Conservation (phyloP, 2,113 vertebrate species). For the Amphiprion ocellaris region DNA sequence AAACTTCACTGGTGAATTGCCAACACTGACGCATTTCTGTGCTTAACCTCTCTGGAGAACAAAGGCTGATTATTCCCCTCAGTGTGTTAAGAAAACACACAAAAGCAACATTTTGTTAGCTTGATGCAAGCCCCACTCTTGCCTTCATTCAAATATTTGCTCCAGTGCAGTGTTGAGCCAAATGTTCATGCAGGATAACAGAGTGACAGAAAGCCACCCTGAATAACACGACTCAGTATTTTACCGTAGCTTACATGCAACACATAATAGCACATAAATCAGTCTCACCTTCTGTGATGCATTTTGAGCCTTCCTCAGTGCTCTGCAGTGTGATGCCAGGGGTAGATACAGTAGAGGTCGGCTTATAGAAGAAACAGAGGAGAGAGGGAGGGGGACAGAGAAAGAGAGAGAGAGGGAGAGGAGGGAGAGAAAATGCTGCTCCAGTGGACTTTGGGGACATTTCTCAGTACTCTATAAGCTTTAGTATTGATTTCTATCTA, state of each 20-base stretch:
- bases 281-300: constrained; percentile 79
- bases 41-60: constrained; percentile 21
- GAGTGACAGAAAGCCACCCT: constrained; percentile 6
- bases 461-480: constrained; percentile 66
- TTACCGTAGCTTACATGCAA: constrained; percentile 13
- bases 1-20: constrained; percentile 69
- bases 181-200: constrained; percentile 26
- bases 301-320: constrained; percentile 74
- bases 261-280: constrained; percentile 51
- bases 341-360: constrained; percentile 82
- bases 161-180: constrained; percentile 39
- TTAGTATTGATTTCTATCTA: constrained; percentile 55
- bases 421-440: constrained; percentile 65
- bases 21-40: constrained; percentile 63
- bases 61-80: neutral
- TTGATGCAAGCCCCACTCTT: constrained; percentile 30
- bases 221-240: constrained; percentile 16
- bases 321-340: constrained; percentile 79
- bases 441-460: constrained; percentile 74
- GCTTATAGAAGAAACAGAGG: constrained; percentile 72
- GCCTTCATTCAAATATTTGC: constrained; percentile 49
- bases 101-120: constrained; percentile 25
- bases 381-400: constrained; percentile 62
- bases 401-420: constrained; percentile 46
- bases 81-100: constrained; percentile 33